Evolutionary conservation across 2,888 invertebrate genomes (phyloP).

Genomic region (Sinohyriopsis cumingii): DNA sequence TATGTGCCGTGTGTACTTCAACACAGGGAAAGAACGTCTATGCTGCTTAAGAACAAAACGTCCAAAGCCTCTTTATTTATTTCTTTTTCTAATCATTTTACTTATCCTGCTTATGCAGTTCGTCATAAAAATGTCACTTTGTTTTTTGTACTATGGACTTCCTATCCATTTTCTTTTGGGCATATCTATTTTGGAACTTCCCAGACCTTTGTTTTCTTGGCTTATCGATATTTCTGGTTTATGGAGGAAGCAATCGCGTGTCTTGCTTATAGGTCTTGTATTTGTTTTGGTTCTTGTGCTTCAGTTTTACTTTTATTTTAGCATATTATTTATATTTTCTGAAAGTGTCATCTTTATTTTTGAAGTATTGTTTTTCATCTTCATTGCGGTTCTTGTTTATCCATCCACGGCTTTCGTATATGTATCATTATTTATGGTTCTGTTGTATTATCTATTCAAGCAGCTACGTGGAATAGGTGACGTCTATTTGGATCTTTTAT

Average conservation of each 20-base stretch:
- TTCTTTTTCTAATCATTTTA: not conserved
- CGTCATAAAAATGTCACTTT: conserved; percentile 3
- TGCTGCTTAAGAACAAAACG: not conserved
- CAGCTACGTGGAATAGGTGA: conserved; percentile 10
- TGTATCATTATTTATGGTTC: conserved; percentile 15
- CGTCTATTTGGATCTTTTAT: conserved; percentile 15
- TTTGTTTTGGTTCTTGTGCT: no score
- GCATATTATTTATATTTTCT: conserved; percentile 4
- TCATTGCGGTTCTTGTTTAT: conserved; percentile 18
- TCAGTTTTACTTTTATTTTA: not conserved
- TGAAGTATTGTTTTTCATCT: conserved; percentile 15
- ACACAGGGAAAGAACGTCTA: not conserved
- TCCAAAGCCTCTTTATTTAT: no score
- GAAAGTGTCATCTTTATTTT: conserved; percentile 15
- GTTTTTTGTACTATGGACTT: conserved; percentile 12
- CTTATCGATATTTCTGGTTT: no score
- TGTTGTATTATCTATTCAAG: conserved; percentile 18
- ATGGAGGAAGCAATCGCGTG: no score
- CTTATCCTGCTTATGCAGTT: conserved; percentile 12
- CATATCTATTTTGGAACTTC: no score
- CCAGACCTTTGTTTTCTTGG: not conserved
- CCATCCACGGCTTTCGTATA: conserved; percentile 22
- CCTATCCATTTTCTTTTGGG: conserved; percentile 3
- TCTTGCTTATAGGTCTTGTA: not conserved
- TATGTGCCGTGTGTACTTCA: not conserved